Conservation (phyloP, 2,113 vertebrate species). For the Pedionomus torquatus region DNA sequence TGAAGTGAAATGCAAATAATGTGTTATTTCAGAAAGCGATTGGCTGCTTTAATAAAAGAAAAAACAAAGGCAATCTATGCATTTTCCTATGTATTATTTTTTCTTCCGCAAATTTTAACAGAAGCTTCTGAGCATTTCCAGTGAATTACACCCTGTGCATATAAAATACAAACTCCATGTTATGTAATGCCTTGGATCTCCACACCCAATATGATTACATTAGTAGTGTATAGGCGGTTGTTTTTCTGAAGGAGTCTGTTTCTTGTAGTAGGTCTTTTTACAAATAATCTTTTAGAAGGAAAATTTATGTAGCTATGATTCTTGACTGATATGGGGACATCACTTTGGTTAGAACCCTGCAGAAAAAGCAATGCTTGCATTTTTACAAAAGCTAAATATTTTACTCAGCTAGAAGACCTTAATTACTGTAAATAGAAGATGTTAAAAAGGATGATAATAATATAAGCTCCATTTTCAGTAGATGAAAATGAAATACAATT, state of each 20-base stretch:
- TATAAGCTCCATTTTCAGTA: neutral
- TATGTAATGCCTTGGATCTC: neutral
- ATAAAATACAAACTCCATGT: neutral
- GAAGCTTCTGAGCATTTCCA: neutral
- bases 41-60: constrained; percentile 35
- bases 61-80: neutral
- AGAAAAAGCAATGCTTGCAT: neutral
- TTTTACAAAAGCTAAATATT: neutral
- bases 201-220: neutral
- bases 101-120: constrained; percentile 10
- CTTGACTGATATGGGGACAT: neutral
- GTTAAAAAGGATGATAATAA: neutral
- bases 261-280: constrained; percentile 22
- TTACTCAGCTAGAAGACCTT: neutral
- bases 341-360: neutral
- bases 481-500: neutral
- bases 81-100: neutral
- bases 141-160: neutral
- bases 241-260: neutral
- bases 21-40: constrained; percentile 41
- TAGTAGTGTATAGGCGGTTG: neutral
- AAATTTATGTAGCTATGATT: constrained; percentile 2
- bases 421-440: neutral
- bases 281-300: neutral
- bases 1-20: constrained; percentile 55